Evolutionary conservation across 2,888 invertebrate genomes (phyloP).

Genomic region (Sinohyriopsis cumingii): DNA sequence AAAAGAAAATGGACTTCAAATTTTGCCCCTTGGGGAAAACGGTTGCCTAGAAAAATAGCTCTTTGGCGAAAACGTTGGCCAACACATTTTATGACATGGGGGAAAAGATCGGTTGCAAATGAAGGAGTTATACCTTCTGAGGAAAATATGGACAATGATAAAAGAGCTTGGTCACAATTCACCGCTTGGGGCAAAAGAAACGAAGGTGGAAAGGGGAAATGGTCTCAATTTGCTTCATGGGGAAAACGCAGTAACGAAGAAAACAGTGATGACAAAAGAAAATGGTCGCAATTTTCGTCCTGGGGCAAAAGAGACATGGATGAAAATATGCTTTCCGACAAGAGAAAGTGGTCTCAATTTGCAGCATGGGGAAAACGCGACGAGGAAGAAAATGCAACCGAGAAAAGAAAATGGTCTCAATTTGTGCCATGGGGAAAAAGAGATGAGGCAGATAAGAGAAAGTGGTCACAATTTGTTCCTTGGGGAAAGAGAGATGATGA

Average conservation of each 20-base stretch:
- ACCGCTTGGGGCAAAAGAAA: slow-evolving; percentile 31
- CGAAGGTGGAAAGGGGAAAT: slow-evolving; percentile 19
- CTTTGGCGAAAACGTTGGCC: no score
- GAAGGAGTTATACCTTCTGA: neutral
- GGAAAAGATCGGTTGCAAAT: no score
- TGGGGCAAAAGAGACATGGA: slow-evolving; percentile 23
- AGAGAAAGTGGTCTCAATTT: slow-evolving; percentile 25
- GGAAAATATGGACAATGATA: slow-evolving; percentile 5
- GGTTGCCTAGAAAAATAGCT: neutral
- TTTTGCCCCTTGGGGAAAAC: slow-evolving; percentile 31
- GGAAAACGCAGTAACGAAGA: slow-evolving; percentile 20
- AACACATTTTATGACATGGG: no score
- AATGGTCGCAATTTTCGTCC: slow-evolving; percentile 17
- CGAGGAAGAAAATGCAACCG: slow-evolving; percentile 6
- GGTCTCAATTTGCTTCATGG: slow-evolving; percentile 31
- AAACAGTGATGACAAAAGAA: slow-evolving; percentile 19
- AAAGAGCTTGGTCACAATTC: slow-evolving; percentile 31
- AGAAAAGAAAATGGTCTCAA: slow-evolving; percentile 28
- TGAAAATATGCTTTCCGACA: slow-evolving; percentile 5
- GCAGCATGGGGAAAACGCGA: slow-evolving; percentile 29
- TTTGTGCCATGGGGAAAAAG: slow-evolving; percentile 26
- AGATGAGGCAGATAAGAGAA: slow-evolving; percentile 14
- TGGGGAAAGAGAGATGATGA: slow-evolving; percentile 21
- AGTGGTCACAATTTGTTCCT: slow-evolving; percentile 15
- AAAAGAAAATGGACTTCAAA: slow-evolving; percentile 23